Base-by-base conservation (phyloP, 2,888 invertebrate genomes). In the Cryptus armator region DNA sequence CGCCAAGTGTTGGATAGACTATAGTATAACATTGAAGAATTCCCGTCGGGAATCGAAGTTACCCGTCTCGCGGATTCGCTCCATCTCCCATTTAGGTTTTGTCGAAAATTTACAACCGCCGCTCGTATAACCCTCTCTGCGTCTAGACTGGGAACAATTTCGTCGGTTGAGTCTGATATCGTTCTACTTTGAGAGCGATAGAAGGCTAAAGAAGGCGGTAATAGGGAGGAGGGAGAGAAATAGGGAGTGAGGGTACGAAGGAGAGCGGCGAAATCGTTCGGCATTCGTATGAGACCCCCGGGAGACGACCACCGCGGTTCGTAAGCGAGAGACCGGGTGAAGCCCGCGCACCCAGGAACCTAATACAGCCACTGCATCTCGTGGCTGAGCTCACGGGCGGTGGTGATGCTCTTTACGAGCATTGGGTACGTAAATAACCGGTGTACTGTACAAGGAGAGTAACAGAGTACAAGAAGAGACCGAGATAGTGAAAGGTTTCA, bases 341-440 rank as follows among this genome's bases (percentile, higher is more conserved):
- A 74, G 71, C 79, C 71, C 62, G 72, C 62, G 72, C 53, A 79
- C 74, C 67, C 76, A 82, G 72, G 71, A 85, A 85, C 85, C 85
- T 85, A 79, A 85, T 85, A 82, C 82, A 85, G 76, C 79, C 66
- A 85, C 76, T 76, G 82, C 85, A 76, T 76, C 83, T 66, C 76
- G 76, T 76, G 82, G 82, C 67, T 85, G 24, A 9, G 37, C 37
- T 37, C 37, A 37, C 79, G 51, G 62, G 79, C 71, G 78, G 79
- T 76, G 85, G 82, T 82, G 79, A 80, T 83, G 83, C 83, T 75
- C 74, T 87, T 87, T 87, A 87, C 86, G 85, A 85, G 84, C 81
- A 86, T 86, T 78, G 86, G 87, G 82, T 84, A 87, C 87, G 87
- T 87, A 87, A 87, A 87, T 87, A 86, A 86, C 86, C 70, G 72